These are phyloP conservation scores for Rhagoletis zephyria DNA, from an alignment of 1,140 invertebrate species.

Conservation along the genomic window DNA sequence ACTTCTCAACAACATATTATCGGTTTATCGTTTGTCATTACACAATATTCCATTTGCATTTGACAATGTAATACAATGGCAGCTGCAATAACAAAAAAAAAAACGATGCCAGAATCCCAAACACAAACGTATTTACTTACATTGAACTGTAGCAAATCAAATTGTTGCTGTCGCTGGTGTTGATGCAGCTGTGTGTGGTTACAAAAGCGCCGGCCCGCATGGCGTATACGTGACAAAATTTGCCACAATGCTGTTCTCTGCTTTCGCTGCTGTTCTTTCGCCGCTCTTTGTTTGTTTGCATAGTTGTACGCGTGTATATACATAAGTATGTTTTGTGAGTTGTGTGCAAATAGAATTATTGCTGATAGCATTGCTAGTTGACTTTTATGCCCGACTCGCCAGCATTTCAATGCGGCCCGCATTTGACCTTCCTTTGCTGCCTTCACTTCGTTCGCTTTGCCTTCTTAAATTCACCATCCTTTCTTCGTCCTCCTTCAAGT, in stretches of 20 bases:
- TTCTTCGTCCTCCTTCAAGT: too few species aligned
- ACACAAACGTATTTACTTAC: background rate
- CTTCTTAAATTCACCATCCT: too few species aligned
- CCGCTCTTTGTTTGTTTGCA: background rate
- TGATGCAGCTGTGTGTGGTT: background rate
- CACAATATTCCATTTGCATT: slow-evolving; percentile 17
- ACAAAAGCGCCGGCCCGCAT: background rate
- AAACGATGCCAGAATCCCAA: background rate
- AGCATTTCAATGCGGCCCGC: background rate
- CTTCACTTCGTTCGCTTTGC: background rate
- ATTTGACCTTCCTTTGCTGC: background rate
- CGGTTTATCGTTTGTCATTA: slow-evolving; percentile 36
- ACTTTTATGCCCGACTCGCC: background rate
- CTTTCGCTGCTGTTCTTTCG: too few species aligned
- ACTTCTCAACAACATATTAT: slow-evolving; percentile 13
- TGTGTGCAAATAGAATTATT: slow-evolving; percentile 7
- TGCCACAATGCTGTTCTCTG: background rate
- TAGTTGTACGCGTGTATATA: background rate
- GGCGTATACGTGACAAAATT: slow-evolving; percentile 13
- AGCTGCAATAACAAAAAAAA: background rate
- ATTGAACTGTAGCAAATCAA: background rate
- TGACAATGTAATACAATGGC: slow-evolving; percentile 21
- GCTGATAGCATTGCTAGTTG: slow-evolving; percentile 3
- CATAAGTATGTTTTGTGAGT: too few species aligned
- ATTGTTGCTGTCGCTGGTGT: background rate